Percentiles rank a stretch among this genome's conserved stretches.
Conservation (phyloP, 1,140 invertebrate species). For the Nymphalis io region DNA sequence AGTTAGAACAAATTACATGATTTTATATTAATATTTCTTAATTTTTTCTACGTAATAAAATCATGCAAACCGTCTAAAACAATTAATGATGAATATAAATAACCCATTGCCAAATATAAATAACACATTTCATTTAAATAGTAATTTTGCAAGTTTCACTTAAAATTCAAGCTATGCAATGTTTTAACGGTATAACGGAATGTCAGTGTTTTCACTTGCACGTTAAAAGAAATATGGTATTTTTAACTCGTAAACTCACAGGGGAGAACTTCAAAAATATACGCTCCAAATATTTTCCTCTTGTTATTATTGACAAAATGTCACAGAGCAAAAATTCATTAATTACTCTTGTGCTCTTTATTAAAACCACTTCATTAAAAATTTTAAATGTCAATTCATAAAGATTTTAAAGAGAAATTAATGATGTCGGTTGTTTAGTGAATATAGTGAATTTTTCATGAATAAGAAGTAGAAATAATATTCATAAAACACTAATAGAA, state of each 20-base stretch:
- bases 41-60: too few relatives aligned
- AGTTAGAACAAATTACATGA: too few relatives aligned
- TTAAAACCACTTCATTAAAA: constrained; percentile 4
- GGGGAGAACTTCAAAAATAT: constrained; percentile 19
- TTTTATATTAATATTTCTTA: too few relatives aligned
- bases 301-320: constrained; percentile 10
- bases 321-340: constrained; percentile 13
- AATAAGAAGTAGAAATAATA: too few relatives aligned
- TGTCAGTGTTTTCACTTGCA: constrained; percentile 4
- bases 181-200: background rate
- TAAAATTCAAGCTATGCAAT: background rate
- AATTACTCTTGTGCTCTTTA: constrained; percentile 2
- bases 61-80: too few relatives aligned
- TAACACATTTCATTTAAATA: too few relatives aligned
- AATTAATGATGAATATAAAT: too few relatives aligned
- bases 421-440: background rate
- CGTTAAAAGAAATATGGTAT: constrained; percentile 21
- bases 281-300: constrained; percentile 20
- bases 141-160: too few relatives aligned
- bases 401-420: background rate
- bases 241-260: constrained; percentile 8
- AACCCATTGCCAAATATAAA: too few relatives aligned
- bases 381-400: background rate
- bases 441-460: background rate
- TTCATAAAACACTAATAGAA: too few relatives aligned